These are phyloP conservation scores for Spinus pinus DNA, from an alignment of 2,797 vertebrate genomes.

Conservation along the genomic window DNA sequence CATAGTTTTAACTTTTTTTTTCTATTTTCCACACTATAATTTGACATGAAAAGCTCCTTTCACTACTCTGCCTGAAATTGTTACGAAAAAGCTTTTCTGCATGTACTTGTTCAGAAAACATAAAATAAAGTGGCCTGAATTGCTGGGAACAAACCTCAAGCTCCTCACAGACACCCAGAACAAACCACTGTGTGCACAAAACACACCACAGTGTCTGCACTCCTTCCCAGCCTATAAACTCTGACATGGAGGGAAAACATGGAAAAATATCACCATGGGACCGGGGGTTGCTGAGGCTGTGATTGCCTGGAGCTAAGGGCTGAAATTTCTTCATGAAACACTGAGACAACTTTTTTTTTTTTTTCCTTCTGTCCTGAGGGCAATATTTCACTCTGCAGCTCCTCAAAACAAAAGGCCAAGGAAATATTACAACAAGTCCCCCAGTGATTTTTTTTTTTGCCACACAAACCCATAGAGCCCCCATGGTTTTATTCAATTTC, in stretches of 20 bases:
- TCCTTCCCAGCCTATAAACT: neutral
- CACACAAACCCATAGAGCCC: neutral
- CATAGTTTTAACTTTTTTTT: neutral
- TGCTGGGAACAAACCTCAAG: neutral
- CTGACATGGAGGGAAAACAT: neutral
- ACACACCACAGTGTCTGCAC: neutral
- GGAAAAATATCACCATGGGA: neutral
- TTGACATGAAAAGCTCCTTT: neutral
- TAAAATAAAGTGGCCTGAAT: neutral
- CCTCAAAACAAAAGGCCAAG: neutral
- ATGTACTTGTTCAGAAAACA: neutral
- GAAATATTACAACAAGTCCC: neutral
- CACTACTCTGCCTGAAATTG: neutral
- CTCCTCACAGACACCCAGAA: neutral
- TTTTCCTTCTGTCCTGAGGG: neutral
- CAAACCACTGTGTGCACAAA: neutral
- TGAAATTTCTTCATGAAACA: neutral
- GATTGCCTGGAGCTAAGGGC: neutral
- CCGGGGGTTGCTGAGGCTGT: neutral
- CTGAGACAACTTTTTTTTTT: neutral
- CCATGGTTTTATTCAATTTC: neutral
- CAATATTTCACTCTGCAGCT: slow-evolving; percentile 8
- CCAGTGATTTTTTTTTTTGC: too few relatives aligned
- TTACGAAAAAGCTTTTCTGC: neutral
- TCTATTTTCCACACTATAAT: neutral